These are phyloP conservation scores for Pristionchus entomophagus DNA, from an alignment of 2,888 invertebrate species.

Conservation along the genomic window DNA sequence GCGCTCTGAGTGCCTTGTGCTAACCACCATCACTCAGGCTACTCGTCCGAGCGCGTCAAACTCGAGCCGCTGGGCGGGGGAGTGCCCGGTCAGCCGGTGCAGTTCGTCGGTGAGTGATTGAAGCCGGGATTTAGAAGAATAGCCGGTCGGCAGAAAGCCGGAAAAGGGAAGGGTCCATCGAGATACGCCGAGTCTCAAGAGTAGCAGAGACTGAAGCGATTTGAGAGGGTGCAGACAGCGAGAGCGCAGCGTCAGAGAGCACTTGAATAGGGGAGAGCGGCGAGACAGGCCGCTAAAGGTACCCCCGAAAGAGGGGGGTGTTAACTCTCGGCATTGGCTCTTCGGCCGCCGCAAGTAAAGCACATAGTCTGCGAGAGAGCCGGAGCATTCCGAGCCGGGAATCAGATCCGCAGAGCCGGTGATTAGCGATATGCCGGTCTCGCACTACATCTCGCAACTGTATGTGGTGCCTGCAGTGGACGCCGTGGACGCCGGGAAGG, in stretches of 20 bases:
- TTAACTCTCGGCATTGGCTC: conserved; percentile 9
- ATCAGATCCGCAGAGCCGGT: neutral
- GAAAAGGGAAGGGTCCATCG: neutral
- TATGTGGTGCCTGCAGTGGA: conserved; percentile 84
- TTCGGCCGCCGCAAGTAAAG: too few species aligned
- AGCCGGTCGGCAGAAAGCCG: conserved; percentile 3
- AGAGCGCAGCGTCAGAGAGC: neutral
- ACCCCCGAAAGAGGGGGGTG: neutral
- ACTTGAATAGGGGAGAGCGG: neutral
- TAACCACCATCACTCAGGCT: conserved; percentile 52
- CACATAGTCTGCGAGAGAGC: too few species aligned
- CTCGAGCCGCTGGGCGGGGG: conserved; percentile 94
- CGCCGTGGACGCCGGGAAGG: conserved; percentile 97
- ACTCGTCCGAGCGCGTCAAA: conserved; percentile 87
- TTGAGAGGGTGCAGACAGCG: conserved; percentile 6
- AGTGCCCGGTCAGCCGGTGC: conserved; percentile 94
- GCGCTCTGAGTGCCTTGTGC: neutral
- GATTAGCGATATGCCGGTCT: conserved; percentile 7
- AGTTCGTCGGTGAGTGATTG: conserved; percentile 87
- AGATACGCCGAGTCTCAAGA: neutral
- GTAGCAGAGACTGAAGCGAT: neutral
- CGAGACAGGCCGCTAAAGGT: neutral
- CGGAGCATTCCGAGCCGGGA: neutral
- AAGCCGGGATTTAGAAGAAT: neutral
- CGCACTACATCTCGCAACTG: conserved; percentile 70